Base-by-base conservation (phyloP, 2,888 invertebrate genomes). In the Conops quadrifasciatus region DNA sequence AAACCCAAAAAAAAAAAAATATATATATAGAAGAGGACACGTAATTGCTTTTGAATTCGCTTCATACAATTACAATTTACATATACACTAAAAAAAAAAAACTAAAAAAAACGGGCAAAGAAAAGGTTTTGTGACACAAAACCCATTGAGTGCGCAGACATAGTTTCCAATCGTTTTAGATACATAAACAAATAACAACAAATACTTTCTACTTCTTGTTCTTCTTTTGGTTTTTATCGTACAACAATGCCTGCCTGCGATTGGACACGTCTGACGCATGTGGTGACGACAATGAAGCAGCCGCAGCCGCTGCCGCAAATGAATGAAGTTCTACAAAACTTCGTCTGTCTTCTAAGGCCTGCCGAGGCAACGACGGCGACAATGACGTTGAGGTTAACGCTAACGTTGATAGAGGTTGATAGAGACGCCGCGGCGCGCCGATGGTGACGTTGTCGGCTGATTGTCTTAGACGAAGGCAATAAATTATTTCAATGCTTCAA, bases 401-500 rank as follows among this genome's bases (percentile, higher is more conserved):
- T 11, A 47, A 36, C 53, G 60, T 49, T n/a, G 28, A 66, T 53
- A 47, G 19, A 19, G 66, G 60, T 49, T n/a, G 28, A 66, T 53
- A 47, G 19, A 19, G 66, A 26, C 60, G 53, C 56, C 56, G 67
- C 65, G 15, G 70, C 53, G 47, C 45, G 60, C 21, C 43, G 69
- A 16, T 16, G 71, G 49, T 51, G 73, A 56, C 65, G 60, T 51
- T 69, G 30, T 71, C 36, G 71, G 70, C 69, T 74, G 74, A 70
- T 74, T 75, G 78, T 79, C 80, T 80, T 78, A 77, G 78, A 78
- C 79, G 80, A 81, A 81, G 78, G 77, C 80, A 78, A 83, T 83
- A 83, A 83, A 83, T 82, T 81, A 82, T 79, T 76, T 75, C 79
- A 79, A 76, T 80, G 80, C 80, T 77, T 77, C 65, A 67, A 53